Base-by-base conservation (phyloP, 2,797 vertebrate species). In the Micromesistius poutassou region DNA sequence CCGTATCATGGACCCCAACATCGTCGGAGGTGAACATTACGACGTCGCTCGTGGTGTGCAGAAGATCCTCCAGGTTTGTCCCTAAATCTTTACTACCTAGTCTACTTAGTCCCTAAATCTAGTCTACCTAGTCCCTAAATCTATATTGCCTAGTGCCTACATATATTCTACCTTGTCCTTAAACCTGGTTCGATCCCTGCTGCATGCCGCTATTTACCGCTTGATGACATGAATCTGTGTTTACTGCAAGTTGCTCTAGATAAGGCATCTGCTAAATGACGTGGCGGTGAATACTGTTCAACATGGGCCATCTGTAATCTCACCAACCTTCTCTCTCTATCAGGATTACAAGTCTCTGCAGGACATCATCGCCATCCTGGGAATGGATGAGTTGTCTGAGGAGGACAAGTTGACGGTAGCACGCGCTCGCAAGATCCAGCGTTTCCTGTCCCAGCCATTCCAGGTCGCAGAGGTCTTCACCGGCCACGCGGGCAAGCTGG, bases 1-100 rank as follows among this genome's bases (percentile, higher is more conserved):
- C 78, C 97, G 97, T 28, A 98, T 98, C 93, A 98, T 99, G 98
- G 97, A 99, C 90, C 98, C 98, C 85, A 98, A 98, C 92, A 98
- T 99, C 1, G 98, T 98, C 1, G 98, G 98, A 68, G 81, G 78
- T 0, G 97, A 99, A 87, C 98, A 99, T 92, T 99, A 99, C 0
- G 97, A 98, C 0, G 93, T 98, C 8, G 97, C 97, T 73, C 96
- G 97, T 75, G 97, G 97, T 0, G 97, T 98, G 76, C 97, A 98
- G 92, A 98, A 98, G 82, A 98, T 99, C 84, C 93, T 98, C 3
- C 97, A 99, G 96, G 97, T 97, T 74, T 80, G 89, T 28, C 66
- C n/a, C 28, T 1, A 70, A 70, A 25, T 66, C 3, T 28, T 5
- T 36, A 36, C 35, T 6, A 36, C 35, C 35, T 9, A 13, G 1